phyloP scores from a whole-genome alignment of 1,140 invertebrate genomes.

The Philotrypesis tridentata region DNA sequence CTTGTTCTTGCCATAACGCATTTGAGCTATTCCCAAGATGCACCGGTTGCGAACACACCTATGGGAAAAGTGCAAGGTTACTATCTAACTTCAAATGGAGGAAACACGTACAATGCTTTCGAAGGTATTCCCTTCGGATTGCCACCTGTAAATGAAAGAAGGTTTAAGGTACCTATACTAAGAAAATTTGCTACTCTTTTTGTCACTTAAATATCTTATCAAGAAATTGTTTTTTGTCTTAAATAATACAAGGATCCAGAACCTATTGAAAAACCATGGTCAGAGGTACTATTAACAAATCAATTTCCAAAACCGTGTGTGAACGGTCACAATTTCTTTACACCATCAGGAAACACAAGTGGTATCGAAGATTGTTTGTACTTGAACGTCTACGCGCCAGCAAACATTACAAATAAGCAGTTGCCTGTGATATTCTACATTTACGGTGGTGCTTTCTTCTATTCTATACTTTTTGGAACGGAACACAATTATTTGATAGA shows the following conservation, averaged over 20 bases:
- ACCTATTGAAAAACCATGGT: background rate
- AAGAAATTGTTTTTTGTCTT: no score
- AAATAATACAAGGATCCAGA: background rate
- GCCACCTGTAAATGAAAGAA: background rate
- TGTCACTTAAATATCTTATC: no score
- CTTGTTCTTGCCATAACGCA: no score
- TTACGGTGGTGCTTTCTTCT: slow-evolving; percentile 8
- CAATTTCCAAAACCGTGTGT: background rate
- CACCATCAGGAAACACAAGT: background rate
- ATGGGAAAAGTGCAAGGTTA: slow-evolving; percentile 17
- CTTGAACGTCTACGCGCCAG: background rate
- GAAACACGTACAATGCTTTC: slow-evolving; percentile 9
- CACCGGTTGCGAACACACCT: background rate
- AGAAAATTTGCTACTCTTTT: no score
- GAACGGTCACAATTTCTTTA: background rate
- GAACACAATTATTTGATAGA: background rate
- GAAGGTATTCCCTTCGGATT: slow-evolving; percentile 17
- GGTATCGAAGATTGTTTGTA: background rate
- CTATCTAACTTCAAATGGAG: background rate
- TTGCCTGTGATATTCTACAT: slow-evolving; percentile 3
- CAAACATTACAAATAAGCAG: background rate
- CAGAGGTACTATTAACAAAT: background rate
- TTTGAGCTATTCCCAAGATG: no score
- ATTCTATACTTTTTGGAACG: background rate
- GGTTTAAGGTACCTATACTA: slow-evolving; percentile 13